A percentile compares a stretch with the other conserved stretches of the same genome.
These are phyloP conservation scores for Halcyon malimbica DNA, from an alignment of 2,113 vertebrate species.

Conservation along the genomic window DNA sequence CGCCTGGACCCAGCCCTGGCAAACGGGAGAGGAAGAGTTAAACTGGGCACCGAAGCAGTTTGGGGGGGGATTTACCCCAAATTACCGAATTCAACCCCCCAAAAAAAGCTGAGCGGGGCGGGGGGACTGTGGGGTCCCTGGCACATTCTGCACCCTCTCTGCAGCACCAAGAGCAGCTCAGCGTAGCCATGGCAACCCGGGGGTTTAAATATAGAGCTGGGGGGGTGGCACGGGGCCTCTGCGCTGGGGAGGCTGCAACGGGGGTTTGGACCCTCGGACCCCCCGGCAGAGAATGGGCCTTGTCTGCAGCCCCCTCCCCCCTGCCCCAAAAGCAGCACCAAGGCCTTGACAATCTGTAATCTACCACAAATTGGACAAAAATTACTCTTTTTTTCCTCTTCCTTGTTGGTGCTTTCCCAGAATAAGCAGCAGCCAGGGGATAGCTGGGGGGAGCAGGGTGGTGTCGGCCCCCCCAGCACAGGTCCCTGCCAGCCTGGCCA, in stretches of 20 bases:
- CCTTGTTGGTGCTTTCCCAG: background rate
- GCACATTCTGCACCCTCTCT: background rate
- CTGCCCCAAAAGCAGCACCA: background rate
- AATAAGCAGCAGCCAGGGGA: background rate
- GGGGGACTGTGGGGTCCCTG: rapidly evolving
- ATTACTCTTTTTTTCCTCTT: background rate
- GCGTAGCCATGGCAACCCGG: conserved; percentile 49
- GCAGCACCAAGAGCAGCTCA: background rate
- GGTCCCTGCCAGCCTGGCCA: background rate
- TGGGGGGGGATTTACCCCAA: background rate
- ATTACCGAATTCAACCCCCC: background rate
- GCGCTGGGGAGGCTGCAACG: rapidly evolving
- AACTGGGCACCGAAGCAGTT: background rate
- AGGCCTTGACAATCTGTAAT: background rate
- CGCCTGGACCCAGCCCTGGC: rapidly evolving
- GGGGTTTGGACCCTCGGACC: background rate
- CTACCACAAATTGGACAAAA: background rate
- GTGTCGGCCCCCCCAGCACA: background rate
- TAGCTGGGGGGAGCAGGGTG: rapidly evolving
- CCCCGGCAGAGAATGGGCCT: rapidly evolving
- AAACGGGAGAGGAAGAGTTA: background rate
- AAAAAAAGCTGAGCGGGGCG: background rate
- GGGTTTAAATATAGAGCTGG: background rate
- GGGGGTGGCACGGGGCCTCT: background rate
- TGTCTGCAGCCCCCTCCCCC: no score